These are phyloP conservation scores for Acanthococcus lagerstroemiae DNA, from an alignment of 2,888 invertebrate species.

Conservation along the genomic window DNA sequence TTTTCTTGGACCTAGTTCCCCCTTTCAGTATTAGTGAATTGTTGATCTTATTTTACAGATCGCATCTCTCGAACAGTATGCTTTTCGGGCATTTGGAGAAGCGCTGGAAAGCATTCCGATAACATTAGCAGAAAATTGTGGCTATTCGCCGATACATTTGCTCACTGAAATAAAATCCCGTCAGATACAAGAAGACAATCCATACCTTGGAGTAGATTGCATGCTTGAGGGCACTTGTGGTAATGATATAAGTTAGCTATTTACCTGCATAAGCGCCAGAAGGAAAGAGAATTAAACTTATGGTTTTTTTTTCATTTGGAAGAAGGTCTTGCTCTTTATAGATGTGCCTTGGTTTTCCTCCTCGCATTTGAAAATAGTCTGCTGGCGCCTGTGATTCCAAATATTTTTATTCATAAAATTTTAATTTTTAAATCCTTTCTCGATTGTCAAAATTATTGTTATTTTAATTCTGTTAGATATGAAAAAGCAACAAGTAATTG, in stretches of 20 bases:
- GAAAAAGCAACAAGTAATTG: constrained; percentile 26
- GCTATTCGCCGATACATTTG: constrained; percentile 83
- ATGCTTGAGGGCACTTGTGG: constrained; percentile 62
- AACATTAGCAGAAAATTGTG: constrained; percentile 93
- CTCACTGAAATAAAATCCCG: constrained; percentile 81
- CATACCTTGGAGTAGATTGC: constrained; percentile 89
- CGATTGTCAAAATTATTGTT: neutral
- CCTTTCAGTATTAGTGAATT: no score
- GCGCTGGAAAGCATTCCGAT: constrained; percentile 90
- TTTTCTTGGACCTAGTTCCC: no score
- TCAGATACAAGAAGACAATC: constrained; percentile 74
- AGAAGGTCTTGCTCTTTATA: no score
- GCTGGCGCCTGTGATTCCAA: neutral
- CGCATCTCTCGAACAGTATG: constrained; percentile 90
- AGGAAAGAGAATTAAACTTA: no score
- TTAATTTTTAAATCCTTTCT: neutral
- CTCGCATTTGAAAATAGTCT: no score
- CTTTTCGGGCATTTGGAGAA: constrained; percentile 89
- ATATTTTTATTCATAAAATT: neutral
- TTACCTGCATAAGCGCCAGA: no score
- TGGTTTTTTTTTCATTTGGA: no score
- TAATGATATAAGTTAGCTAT: no score
- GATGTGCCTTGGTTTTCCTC: no score
- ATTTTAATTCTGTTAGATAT: no score
- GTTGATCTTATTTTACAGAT: constrained; percentile 42